Evolutionary conservation across 1,140 invertebrate genomes (phyloP).

Genomic region (Drosophila malerkotliana): DNA sequence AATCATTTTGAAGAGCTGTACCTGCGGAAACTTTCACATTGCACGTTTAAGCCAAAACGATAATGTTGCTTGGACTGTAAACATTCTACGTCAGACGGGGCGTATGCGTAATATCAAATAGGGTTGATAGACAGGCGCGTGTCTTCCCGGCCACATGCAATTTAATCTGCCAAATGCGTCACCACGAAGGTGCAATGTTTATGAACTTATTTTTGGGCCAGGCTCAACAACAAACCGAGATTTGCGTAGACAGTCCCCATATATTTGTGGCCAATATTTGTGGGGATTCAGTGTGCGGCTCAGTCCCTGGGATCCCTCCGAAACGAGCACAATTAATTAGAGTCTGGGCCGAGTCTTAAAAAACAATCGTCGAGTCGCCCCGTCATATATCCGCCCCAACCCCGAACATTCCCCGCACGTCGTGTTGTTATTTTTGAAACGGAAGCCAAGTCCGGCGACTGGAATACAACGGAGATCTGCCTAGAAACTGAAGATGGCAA

Average conservation of each 20-base stretch:
- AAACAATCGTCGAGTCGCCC: constrained; percentile 53
- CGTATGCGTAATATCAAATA: constrained; percentile 57
- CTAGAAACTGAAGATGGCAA: constrained; percentile 47
- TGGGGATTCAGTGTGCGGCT: constrained; percentile 22
- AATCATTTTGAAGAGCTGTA: background rate
- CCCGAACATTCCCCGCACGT: background rate
- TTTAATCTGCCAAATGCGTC: constrained; percentile 50
- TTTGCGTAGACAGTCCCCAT: constrained; percentile 59
- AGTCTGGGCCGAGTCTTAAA: constrained; percentile 53
- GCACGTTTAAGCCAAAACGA: background rate
- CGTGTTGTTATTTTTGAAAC: constrained; percentile 22
- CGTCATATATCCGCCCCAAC: background rate
- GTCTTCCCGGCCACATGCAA: constrained; percentile 49
- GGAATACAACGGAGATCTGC: constrained; percentile 15
- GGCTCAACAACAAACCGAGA: constrained; percentile 55
- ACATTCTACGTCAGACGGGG: constrained; percentile 31
- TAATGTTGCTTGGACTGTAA: background rate
- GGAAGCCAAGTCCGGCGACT: constrained; percentile 37
- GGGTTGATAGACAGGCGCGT: constrained; percentile 42
- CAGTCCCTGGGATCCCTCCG: constrained; percentile 50
- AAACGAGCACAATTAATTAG: constrained; percentile 83
- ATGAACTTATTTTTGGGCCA: constrained; percentile 62
- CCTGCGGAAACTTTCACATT: constrained; percentile 2
- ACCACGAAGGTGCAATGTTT: constrained; percentile 54
- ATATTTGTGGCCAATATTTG: constrained; percentile 9